A percentile compares a stretch with the other conserved stretches of the same genome.
Evolutionary conservation across 1,140 invertebrate genomes (phyloP).

Genomic region (Leptopilina clavipes): DNA sequence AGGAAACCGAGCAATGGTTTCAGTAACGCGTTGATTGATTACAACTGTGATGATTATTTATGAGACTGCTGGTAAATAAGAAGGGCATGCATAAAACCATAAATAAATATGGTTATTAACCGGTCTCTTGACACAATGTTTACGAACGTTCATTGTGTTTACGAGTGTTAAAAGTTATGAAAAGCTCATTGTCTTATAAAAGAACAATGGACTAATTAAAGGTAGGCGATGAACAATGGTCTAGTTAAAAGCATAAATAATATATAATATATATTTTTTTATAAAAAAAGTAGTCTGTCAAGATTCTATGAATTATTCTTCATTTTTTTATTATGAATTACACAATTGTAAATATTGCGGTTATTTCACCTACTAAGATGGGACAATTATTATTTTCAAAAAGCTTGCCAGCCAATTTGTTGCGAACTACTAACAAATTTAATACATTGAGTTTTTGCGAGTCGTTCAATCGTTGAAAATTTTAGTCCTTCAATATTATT

Average conservation of each 20-base stretch:
- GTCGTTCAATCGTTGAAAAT: too few species aligned
- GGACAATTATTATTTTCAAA: too few species aligned
- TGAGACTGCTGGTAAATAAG: background rate
- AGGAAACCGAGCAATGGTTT: background rate
- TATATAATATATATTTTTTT: too few species aligned
- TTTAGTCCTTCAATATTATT: too few species aligned
- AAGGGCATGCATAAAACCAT: background rate
- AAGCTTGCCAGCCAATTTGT: too few species aligned
- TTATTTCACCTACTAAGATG: too few species aligned
- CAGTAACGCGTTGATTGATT: background rate
- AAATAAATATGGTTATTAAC: conserved; percentile 30
- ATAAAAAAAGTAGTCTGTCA: background rate
- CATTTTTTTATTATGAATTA: background rate
- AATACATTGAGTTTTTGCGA: too few species aligned
- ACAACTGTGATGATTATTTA: conserved; percentile 14
- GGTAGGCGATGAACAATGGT: conserved; percentile 25
- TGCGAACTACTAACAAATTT: too few species aligned
- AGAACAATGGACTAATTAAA: conserved; percentile 32
- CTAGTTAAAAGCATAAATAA: background rate
- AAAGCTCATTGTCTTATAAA: conserved; percentile 25
- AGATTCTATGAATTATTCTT: background rate
- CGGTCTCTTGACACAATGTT: conserved; percentile 24
- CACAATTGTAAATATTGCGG: too few species aligned
- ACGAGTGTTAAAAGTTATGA: conserved; percentile 31
- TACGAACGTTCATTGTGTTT: background rate